phyloP scores from a whole-genome alignment of 2,113 vertebrate genomes.

The Heptranchias perlo region DNA sequence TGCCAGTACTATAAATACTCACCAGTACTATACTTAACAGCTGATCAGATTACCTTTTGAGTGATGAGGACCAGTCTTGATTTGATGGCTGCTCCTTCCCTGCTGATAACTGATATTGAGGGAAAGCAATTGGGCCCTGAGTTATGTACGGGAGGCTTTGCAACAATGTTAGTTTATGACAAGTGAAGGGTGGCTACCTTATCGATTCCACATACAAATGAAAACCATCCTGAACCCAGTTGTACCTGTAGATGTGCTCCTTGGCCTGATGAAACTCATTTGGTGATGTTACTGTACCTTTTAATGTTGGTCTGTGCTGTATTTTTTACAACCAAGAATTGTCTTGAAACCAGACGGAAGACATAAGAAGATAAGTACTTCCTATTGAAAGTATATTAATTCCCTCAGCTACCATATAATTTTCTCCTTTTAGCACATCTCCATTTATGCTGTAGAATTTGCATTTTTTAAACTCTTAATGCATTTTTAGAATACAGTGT shows the following conservation, averaged over 20 bases:
- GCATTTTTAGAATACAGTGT: neutral
- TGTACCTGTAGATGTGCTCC: neutral
- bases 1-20: neutral
- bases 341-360: neutral
- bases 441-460: neutral
- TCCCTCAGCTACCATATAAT: neutral
- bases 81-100: neutral
- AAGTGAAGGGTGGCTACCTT: neutral
- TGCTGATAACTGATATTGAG: neutral
- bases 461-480: neutral
- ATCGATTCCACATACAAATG: neutral
- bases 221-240: neutral
- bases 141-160: neutral
- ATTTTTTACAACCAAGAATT: neutral
- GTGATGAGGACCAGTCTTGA: neutral
- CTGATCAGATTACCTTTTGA: conserved; percentile 12
- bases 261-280: neutral
- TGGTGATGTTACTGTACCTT: neutral
- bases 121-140: neutral
- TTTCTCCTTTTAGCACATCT: neutral
- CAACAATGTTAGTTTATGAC: neutral
- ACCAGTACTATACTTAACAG: neutral
- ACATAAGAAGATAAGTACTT: neutral
- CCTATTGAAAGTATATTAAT: neutral
- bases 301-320: too few species aligned